Evolutionary conservation across 2,797 vertebrate genomes (phyloP), one percentile per base, ranked within the genome.

Genomic region (Megalops cyprinoides): DNA sequence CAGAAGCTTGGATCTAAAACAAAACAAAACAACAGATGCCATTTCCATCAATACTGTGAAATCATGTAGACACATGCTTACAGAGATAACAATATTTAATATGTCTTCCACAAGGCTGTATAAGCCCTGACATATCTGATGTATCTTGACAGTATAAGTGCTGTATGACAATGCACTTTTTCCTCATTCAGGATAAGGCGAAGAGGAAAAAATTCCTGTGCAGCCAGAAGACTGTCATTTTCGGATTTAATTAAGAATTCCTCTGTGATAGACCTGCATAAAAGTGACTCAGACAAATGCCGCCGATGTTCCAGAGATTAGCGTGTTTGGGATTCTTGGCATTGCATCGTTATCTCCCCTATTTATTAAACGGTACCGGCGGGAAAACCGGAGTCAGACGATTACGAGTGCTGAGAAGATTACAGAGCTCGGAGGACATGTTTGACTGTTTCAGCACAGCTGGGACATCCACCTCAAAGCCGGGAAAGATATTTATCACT

Each of bases 261-360:
- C 76, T 44, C 4, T 46, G 55, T 28, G 4, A 62, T n/a, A 23
- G 55, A 18, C 14, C 76, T 78, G 37, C 28, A 37, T 46, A 42
- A 28, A 37, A 4, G 20, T 60, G 53, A 39, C 15, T 60, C 76
- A 60, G 23, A 44, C 53, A 77, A n/a, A 42, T 20, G 34, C 14
- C 23, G 34, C 23, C 12, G 23, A n/a, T 37, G 2, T 58, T 42
- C 37, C 12, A 31, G 62, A 65, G 73, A 76, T 69, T 81, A 65
- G 15, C 74, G 28, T 81, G 74, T 78, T 77, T 79, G 74, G 10
- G 58, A 82, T 84, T 82, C 80, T 65, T 77, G 25, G 23, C 77
- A 15, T 53, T 28, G 18, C 71, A 76, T 69, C 79, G 75, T 81
- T 75, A 82, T 82, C 80, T 78, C 15, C n/a, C 39, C 25, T 28